Base-by-base conservation (phyloP, 1,140 invertebrate species). In the Anoplophora glabripennis region DNA sequence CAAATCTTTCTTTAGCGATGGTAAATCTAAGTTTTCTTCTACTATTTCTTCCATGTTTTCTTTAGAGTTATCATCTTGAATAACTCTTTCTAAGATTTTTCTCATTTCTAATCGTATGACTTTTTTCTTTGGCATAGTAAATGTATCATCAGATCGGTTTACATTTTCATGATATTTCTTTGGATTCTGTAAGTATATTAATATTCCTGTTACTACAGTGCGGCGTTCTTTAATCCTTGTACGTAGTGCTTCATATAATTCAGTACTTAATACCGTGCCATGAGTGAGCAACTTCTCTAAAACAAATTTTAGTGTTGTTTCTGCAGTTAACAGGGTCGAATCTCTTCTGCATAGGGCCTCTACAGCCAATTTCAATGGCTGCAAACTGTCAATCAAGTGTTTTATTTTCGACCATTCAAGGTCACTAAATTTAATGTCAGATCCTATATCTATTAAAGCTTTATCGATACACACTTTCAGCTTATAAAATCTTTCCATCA, bases 311-410 rank as follows among this genome's bases (percentile, higher is more conserved):
- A 60, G 51, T 34, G 59, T 62, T 65, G 58, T 65, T 47, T 67
- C 65, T 21, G 58, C 52, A 28, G 53, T 67, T 37, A 67, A 51
- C 11, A 67, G 57, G 28, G 57, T 69, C 15, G 63, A 52, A 49
- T 69, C 65, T 65, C 51, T 57, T 48, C 58, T 65, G 54, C 65
- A 67, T 35, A 67, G 28, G 52, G 59, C 62, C 36, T 67, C 57
- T 52, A 66, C 53, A 36, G 49, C 48, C 46, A 67, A 54, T 57
- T 59, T 67, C 34, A 69, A 18, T 35, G 65, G 59, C 33, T 59
- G 52, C 17, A 69, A 55, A 53, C 28, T 53, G 15, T 36, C 18
- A 38, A 61, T 61, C 38, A 66, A 46, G 28, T 59, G 51, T 51
- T 44, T 61, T 28, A 64, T 61, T 66, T 28, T 58, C 17, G 38